Base-by-base conservation (phyloP, 2,888 invertebrate species). In the Stenolophus ochropezus region DNA sequence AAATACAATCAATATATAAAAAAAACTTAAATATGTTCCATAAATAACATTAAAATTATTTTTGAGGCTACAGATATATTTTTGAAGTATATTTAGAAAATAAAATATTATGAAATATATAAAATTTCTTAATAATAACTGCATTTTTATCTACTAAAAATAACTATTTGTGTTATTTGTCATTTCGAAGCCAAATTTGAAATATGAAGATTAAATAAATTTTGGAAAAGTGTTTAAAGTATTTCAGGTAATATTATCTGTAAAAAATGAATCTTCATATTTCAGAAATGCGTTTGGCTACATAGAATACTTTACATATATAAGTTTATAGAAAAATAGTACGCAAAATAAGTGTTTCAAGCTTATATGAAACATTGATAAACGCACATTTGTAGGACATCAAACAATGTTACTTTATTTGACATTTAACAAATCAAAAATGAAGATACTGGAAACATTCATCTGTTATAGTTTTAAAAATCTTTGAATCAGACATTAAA, bases 271-370 rank as follows among this genome's bases (percentile, higher is more conserved):
- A 53, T 53, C 49, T 27, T 75, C 25, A 21, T 42, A 42, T 76
- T 53, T 56, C 58, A 76, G 56, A 76, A 20, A 58, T 27, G 18
- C 11, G 18, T 69, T 69, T 69, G 65, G 65, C 65, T 27, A 69
- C 33, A 61, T 61, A 61, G 61, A 61, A 75, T 75, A 53, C 11
- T 76, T 76, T 76, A 58, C 76, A 58, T 76, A 56, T 76, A 76
- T 33, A 51, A 25, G 53, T 76, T 76, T 58, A 76, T 76, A 76
- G 76, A 76, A 76, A 76, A 76, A 76, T 76, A 76, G 53, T 76
- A 53, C 53, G 76, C 76, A 76, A 76, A 76, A 21, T 53, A 76
- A 76, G 33, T 76, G 25, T 56, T 56, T 56, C 33, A 56, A 76
- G 25, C 42, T 33, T 51, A 58, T 58, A 56, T 53, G 53, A 53